Evolutionary conservation across 2,888 invertebrate species (phyloP).

Genomic region (Zelleria hepariella): DNA sequence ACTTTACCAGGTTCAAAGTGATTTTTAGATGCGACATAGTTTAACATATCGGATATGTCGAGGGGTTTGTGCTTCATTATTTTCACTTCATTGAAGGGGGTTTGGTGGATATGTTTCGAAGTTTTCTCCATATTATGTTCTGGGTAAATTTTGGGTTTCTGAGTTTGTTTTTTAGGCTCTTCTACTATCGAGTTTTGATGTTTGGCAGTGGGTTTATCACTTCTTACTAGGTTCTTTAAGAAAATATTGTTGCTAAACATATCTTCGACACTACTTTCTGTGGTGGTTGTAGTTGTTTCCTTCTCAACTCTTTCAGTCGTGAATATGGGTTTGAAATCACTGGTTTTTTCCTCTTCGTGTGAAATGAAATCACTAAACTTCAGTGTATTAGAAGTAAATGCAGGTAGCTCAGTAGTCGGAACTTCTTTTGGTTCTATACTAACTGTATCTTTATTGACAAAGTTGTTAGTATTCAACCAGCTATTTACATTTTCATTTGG

Average conservation of each 20-base stretch:
- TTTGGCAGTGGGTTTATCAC: constrained; percentile 15
- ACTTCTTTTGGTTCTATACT: constrained; percentile 14
- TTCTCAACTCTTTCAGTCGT: constrained; percentile 16
- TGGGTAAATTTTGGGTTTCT: constrained; percentile 10
- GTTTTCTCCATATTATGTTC: constrained; percentile 35
- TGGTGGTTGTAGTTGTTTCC: constrained; percentile 24
- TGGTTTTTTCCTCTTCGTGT: constrained; percentile 20
- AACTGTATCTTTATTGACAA: neutral
- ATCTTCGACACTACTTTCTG: constrained; percentile 28
- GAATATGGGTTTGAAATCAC: constrained; percentile 29
- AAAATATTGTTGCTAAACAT: constrained; percentile 49
- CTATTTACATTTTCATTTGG: neutral
- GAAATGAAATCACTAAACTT: constrained; percentile 29
- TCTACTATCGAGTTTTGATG: constrained; percentile 17
- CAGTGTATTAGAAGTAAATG: constrained; percentile 13
- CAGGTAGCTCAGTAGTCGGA: neutral
- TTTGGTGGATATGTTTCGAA: constrained; percentile 31
- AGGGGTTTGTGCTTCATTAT: constrained; percentile 33
- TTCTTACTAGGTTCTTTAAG: constrained; percentile 41
- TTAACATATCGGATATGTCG: constrained; percentile 46
- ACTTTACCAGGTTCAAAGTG: constrained; percentile 53
- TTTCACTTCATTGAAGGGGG: constrained; percentile 36
- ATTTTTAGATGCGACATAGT: constrained; percentile 48
- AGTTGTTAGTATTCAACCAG: neutral
- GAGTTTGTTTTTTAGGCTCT: constrained; percentile 11